Evolutionary conservation across 2,888 invertebrate genomes (phyloP).

Genomic region (Ceraclea dissimilis): DNA sequence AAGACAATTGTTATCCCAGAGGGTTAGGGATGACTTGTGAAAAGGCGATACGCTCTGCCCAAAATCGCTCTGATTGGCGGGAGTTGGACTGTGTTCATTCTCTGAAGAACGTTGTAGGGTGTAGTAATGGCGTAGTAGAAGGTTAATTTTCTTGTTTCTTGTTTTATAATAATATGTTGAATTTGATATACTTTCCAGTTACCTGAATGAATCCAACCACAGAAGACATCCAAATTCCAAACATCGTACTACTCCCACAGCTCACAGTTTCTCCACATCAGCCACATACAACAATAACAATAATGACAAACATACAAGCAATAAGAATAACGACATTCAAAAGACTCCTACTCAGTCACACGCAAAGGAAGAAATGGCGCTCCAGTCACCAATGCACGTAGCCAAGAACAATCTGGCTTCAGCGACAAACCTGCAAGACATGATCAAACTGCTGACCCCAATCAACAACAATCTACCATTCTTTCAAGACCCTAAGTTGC

Average conservation of each 20-base stretch:
- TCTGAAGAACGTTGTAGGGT: too few relatives aligned
- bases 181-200: neutral
- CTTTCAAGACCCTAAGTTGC: neutral
- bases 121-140: too few relatives aligned
- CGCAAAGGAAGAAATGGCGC: neutral
- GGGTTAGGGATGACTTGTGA: too few relatives aligned
- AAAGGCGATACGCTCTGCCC: too few relatives aligned
- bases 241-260: neutral
- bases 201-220: conserved; percentile 4
- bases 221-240: conserved; percentile 15
- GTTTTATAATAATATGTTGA: too few relatives aligned
- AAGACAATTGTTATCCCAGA: too few relatives aligned
- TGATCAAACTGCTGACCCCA: conserved; percentile 1
- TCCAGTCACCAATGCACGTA: neutral
- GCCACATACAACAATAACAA: conserved; percentile 7
- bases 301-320: conserved; percentile 30
- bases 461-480: conserved; percentile 5
- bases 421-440: conserved; percentile 6
- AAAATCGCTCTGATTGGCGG: too few relatives aligned
- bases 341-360: neutral
- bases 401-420: conserved; percentile 1
- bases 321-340: conserved; percentile 27
- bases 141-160: too few relatives aligned
- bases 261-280: neutral
- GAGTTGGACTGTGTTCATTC: too few relatives aligned